Evolutionary conservation across 2,113 vertebrate genomes (phyloP).

Genomic region (Dromas ardeola): DNA sequence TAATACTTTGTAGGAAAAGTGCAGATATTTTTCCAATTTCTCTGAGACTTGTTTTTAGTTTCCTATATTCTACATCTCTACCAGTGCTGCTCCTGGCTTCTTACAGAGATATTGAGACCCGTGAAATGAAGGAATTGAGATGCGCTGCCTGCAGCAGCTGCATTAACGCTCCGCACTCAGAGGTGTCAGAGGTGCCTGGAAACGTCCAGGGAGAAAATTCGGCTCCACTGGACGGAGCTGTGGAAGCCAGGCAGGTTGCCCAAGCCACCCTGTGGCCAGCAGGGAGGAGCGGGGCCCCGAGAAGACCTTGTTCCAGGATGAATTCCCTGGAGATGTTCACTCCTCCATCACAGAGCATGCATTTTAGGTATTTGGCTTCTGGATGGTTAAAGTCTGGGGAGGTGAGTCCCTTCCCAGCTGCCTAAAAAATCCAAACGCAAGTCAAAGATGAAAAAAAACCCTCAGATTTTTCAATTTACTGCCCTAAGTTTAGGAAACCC

Average conservation of each 20-base stretch:
- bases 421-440: background rate
- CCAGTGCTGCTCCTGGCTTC: background rate
- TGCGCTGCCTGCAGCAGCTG: background rate
- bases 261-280: too few relatives aligned
- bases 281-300: rapidly evolving
- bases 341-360: rapidly evolving
- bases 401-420: background rate
- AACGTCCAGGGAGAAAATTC: background rate
- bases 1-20: background rate
- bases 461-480: background rate
- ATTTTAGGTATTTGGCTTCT: background rate
- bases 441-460: background rate
- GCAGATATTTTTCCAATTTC: background rate
- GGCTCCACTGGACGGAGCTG: background rate
- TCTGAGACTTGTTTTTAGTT: background rate
- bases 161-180: background rate
- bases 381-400: too few relatives aligned
- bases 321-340: background rate
- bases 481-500: background rate
- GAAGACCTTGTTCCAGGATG: background rate
- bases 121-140: background rate
- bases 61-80: background rate
- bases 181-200: background rate
- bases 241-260: background rate
- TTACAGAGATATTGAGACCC: background rate